A percentile compares a stretch with the other conserved stretches of the same genome.
These are phyloP conservation scores for Ictalurus furcatus DNA, from an alignment of 2,113 vertebrate species.

Conservation along the genomic window DNA sequence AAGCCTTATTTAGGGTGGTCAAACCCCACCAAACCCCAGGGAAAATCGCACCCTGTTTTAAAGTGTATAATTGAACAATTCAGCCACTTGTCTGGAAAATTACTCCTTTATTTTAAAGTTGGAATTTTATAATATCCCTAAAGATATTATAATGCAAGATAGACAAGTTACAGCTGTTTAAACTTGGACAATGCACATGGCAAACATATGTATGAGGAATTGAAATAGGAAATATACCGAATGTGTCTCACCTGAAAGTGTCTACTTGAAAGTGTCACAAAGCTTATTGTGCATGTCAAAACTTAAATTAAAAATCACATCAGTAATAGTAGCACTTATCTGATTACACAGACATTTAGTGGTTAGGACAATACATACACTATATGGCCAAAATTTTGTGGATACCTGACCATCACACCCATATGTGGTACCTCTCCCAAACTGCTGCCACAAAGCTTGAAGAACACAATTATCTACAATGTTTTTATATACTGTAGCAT, in stretches of 20 bases:
- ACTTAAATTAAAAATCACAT: not conserved
- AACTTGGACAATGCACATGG: not conserved
- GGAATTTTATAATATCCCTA: not conserved
- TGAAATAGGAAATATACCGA: too few species aligned
- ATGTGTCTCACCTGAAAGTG: too few species aligned
- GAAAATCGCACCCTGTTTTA: too few species aligned
- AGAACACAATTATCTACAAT: not conserved
- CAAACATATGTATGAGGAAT: too few species aligned
- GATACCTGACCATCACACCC: not conserved
- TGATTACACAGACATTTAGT: not conserved
- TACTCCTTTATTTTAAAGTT: not conserved
- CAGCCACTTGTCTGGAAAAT: not conserved
- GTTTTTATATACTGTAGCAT: not conserved
- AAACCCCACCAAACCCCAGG: too few species aligned
- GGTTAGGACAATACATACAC: not conserved
- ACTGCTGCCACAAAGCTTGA: not conserved
- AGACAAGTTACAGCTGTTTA: not conserved
- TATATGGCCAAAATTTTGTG: not conserved
- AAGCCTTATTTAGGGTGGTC: too few species aligned
- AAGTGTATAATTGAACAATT: not conserved
- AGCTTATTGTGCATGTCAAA: not conserved
- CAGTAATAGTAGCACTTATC: not conserved
- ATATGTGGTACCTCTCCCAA: not conserved
- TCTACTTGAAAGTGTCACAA: not conserved
- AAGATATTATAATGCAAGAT: too few species aligned